Conservation (phyloP, 2,113 vertebrate species). For the Trogon surrucura region DNA sequence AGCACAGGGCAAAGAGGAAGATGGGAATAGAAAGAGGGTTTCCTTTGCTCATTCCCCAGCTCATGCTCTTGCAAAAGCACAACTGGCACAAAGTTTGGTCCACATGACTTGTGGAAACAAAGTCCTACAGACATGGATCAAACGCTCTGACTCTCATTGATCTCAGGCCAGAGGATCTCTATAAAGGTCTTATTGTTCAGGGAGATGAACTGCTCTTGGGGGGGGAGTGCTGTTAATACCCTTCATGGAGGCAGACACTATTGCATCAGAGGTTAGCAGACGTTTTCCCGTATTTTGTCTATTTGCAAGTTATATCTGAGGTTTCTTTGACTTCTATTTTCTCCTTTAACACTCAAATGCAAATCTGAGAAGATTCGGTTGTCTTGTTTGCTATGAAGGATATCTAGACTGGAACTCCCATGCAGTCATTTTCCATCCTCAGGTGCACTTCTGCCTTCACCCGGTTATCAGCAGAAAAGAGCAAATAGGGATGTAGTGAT, state of each 20-base stretch:
- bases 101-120: conserved; percentile 59
- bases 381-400: conserved; percentile 67
- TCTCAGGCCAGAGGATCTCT: conserved; percentile 54
- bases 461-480: conserved; percentile 59
- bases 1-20: neutral
- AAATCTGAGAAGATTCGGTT: conserved; percentile 60
- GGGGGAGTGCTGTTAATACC: neutral
- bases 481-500: conserved; percentile 68
- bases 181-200: conserved; percentile 58
- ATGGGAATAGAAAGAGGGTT: neutral
- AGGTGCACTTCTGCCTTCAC: conserved; percentile 56
- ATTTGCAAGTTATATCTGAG: conserved; percentile 37
- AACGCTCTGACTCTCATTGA: conserved; percentile 40
- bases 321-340: conserved; percentile 36
- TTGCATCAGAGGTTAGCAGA: conserved; percentile 23
- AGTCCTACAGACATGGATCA: conserved; percentile 55
- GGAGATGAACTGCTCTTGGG: neutral
- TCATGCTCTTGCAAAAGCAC: conserved; percentile 45
- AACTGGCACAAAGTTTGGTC: conserved; percentile 11
- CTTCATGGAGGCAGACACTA: neutral
- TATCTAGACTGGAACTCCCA: conserved; percentile 36
- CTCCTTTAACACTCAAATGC: conserved; percentile 30
- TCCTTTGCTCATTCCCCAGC: conserved; percentile 1
- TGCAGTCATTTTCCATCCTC: conserved; percentile 52
- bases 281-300: conserved; percentile 33